A percentile compares a stretch with the other conserved stretches of the same genome.
Conservation (phyloP, 2,797 vertebrate genomes). For the Buphagus erythrorhynchus region DNA sequence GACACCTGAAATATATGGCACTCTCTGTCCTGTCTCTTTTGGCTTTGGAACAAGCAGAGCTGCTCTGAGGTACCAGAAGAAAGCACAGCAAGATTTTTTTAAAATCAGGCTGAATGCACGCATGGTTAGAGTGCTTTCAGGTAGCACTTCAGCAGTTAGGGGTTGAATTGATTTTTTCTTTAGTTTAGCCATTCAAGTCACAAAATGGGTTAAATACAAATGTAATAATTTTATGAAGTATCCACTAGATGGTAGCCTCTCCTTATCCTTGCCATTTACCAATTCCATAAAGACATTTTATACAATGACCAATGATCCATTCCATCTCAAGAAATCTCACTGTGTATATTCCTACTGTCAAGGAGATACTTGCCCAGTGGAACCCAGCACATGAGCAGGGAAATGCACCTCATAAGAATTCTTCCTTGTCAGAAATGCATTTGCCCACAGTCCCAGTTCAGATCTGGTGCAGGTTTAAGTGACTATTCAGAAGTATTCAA, state of each 20-base stretch:
- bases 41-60: conserved; percentile 26
- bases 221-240: conserved; percentile 26
- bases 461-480: background rate
- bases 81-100: conserved; percentile 38
- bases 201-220: conserved; percentile 35
- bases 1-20: conserved; percentile 21
- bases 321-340: background rate
- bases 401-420: background rate
- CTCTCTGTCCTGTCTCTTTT: conserved; percentile 13
- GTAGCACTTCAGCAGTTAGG: background rate
- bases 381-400: background rate
- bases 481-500: background rate
- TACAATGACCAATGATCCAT: background rate
- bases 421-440: background rate
- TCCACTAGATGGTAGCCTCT: conserved; percentile 78
- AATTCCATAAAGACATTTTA: background rate
- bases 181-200: conserved; percentile 45
- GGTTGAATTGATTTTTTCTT: conserved; percentile 35
- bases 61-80: conserved; percentile 54
- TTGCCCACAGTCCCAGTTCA: background rate
- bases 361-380: background rate
- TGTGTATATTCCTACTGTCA: background rate
- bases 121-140: conserved; percentile 38
- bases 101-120: conserved; percentile 27
- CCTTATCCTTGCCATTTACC: conserved; percentile 39